A percentile compares a stretch with the other conserved stretches of the same genome.
Evolutionary conservation across 2,888 invertebrate species (phyloP).

Genomic region (Ethmia dodecea): DNA sequence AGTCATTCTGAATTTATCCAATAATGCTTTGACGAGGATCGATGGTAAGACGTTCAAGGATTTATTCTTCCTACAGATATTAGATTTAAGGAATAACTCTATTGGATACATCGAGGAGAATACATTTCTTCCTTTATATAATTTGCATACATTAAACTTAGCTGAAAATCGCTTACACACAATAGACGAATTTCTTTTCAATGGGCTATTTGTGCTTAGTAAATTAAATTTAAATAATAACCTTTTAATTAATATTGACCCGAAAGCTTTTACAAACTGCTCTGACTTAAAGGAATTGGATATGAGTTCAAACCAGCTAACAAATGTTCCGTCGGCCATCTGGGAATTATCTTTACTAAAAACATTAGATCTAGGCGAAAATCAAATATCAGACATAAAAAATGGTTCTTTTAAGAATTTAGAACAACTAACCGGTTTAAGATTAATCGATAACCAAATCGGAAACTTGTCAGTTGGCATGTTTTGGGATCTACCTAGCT

Average conservation of each 20-base stretch:
- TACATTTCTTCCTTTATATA: slow-evolving; percentile 91
- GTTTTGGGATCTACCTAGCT: slow-evolving; percentile 89
- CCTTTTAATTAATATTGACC: slow-evolving; percentile 85
- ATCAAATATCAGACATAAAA: slow-evolving; percentile 89
- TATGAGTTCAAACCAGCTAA: slow-evolving; percentile 90
- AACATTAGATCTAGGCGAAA: slow-evolving; percentile 94
- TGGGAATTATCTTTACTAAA: slow-evolving; percentile 89
- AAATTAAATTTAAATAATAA: slow-evolving; percentile 92
- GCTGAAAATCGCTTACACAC: slow-evolving; percentile 92
- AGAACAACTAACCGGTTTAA: slow-evolving; percentile 89
- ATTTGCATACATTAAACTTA: slow-evolving; percentile 92
- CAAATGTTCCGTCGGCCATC: slow-evolving; percentile 88
- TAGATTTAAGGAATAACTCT: slow-evolving; percentile 91
- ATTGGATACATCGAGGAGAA: slow-evolving; percentile 92
- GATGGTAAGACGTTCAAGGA: slow-evolving; percentile 92
- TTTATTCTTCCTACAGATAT: slow-evolving; percentile 90
- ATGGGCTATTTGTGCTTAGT: slow-evolving; percentile 89
- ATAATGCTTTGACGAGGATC: slow-evolving; percentile 90
- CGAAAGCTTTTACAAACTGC: slow-evolving; percentile 91
- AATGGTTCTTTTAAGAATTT: slow-evolving; percentile 92
- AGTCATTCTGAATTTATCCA: slow-evolving; percentile 90
- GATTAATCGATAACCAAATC: slow-evolving; percentile 93
- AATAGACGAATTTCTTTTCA: slow-evolving; percentile 88
- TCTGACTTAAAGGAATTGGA: slow-evolving; percentile 93
- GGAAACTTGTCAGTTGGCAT: slow-evolving; percentile 89